A percentile compares a stretch with the other conserved stretches of the same genome.
Evolutionary conservation across 2,888 invertebrate species (phyloP).

Genomic region (Campoplex nolae): DNA sequence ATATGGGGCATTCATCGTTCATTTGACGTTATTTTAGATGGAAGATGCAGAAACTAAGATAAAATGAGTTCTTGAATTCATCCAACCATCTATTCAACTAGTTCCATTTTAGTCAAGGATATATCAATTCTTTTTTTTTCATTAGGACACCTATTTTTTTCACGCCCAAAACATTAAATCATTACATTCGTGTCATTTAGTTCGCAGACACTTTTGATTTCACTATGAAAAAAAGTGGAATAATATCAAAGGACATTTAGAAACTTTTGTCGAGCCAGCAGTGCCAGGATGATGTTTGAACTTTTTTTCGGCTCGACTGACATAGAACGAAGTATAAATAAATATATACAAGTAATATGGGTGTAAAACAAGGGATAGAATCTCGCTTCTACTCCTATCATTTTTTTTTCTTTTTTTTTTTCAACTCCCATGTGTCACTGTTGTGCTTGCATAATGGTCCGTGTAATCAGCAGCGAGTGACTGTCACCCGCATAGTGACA

Average conservation of each 20-base stretch:
- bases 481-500: conserved; percentile 74
- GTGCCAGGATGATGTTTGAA: background rate
- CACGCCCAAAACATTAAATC: background rate
- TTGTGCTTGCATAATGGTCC: conserved; percentile 84
- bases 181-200: background rate
- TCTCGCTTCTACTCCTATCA: conserved; percentile 41
- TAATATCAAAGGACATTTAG: background rate
- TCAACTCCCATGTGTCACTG: conserved; percentile 70
- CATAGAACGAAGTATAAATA: background rate
- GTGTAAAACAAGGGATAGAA: conserved; percentile 29
- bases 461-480: conserved; percentile 84
- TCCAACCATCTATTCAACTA: too few species aligned
- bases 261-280: background rate
- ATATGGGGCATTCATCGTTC: background rate
- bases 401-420: conserved; percentile 45
- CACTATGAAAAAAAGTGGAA: background rate
- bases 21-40: background rate
- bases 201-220: background rate
- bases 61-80: too few species aligned
- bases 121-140: background rate
- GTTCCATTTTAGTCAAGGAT: too few species aligned
- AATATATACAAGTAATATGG: conserved; percentile 30
- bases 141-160: background rate
- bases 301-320: background rate
- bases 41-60: background rate